Conservation (phyloP, 2,888 invertebrate species). For the Chaitophorus viminalis region DNA sequence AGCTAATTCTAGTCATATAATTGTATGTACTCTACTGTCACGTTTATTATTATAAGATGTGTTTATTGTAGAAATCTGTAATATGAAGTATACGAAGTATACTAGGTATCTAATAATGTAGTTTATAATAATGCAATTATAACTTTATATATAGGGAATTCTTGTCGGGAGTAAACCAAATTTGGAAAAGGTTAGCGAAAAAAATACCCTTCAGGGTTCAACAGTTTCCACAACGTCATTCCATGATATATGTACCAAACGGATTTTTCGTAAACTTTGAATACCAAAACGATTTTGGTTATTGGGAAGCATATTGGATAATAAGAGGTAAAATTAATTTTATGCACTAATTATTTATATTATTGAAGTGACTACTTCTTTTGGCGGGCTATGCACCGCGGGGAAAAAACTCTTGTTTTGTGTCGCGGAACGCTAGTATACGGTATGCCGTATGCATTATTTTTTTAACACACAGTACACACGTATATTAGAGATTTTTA, state of each 20-base stretch:
- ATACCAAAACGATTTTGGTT: conserved; percentile 74
- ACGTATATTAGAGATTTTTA: too few species aligned
- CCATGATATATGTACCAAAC: conserved; percentile 76
- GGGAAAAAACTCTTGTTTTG: too few species aligned
- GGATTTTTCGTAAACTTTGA: conserved; percentile 78
- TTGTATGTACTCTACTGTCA: too few species aligned
- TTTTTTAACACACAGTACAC: too few species aligned
- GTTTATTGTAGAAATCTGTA: too few species aligned
- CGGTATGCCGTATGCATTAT: too few species aligned
- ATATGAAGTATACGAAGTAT: neutral
- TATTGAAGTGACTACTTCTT: too few species aligned
- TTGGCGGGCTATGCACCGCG: too few species aligned
- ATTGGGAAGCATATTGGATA: conserved; percentile 92
- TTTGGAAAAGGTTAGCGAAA: conserved; percentile 68
- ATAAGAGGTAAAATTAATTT: conserved; percentile 73
- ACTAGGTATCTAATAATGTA: neutral
- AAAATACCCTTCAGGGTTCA: conserved; percentile 71
- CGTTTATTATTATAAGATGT: neutral
- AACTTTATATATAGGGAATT: conserved; percentile 67
- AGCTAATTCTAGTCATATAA: too few species aligned
- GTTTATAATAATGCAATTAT: neutral
- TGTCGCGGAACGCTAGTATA: too few species aligned
- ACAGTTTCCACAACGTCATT: conserved; percentile 71
- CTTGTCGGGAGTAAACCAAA: conserved; percentile 66
- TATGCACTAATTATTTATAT: too few species aligned